phyloP scores from a whole-genome alignment of 2,113 vertebrate species.

The Urocitellus parryii region DNA sequence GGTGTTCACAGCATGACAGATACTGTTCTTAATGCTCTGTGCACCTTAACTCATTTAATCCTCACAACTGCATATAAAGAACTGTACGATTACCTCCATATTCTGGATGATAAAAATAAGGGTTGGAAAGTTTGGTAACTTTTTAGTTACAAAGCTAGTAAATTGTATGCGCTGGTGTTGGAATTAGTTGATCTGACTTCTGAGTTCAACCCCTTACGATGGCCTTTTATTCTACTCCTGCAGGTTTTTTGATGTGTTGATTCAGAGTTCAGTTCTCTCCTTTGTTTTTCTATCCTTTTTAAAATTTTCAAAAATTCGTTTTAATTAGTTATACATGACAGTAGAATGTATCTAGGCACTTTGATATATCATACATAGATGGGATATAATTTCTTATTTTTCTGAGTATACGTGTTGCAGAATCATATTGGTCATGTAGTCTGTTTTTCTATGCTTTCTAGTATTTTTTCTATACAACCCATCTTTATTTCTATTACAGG shows the following conservation, averaged over 20 bases:
- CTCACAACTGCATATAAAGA: not conserved
- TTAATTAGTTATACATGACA: too few relatives aligned
- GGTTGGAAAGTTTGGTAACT: not conserved
- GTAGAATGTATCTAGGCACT: too few relatives aligned
- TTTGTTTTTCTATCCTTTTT: not conserved
- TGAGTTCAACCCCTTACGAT: not conserved
- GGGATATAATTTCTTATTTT: too few relatives aligned
- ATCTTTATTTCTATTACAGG: not conserved
- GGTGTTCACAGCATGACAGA: not conserved
- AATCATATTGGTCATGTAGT: too few relatives aligned
- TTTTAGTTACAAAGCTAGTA: not conserved
- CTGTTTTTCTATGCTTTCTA: not conserved
- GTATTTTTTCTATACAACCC: not conserved
- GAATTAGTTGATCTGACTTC: conserved; percentile 1
- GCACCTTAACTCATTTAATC: not conserved
- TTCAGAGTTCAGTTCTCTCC: not conserved
- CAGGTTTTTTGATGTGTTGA: not conserved
- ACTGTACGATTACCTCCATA: not conserved
- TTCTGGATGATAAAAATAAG: not conserved
- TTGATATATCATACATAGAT: too few relatives aligned
- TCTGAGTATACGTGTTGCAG: too few relatives aligned
- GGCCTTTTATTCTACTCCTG: not conserved
- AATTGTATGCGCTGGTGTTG: not conserved
- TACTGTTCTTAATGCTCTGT: not conserved
- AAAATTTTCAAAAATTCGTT: not conserved